Evolutionary conservation across 2,888 invertebrate species (phyloP), one percentile per base, ranked within the genome.

Genomic region (Sminthurides aquaticus): DNA sequence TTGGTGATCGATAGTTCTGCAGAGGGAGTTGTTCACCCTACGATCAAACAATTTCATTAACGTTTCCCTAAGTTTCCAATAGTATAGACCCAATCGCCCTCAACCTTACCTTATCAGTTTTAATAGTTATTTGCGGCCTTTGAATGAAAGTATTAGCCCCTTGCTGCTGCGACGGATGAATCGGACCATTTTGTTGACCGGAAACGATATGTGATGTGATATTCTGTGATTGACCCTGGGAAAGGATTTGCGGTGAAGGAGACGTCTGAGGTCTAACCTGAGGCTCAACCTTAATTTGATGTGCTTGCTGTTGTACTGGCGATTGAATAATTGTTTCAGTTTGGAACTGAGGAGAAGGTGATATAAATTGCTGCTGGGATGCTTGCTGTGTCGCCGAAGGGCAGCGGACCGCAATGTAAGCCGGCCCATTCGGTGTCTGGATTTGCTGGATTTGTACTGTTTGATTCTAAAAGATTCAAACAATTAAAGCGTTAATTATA

Each of bases 351-450:
- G 68, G 68, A 11, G 60, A 60, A 48, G 49, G 28, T 18, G 52
- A 34, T 22, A 57, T 34, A 24, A 68, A 62, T 49, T 66, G 69
- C 58, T 57, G 60, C 54, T 63, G 64, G 5, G 64, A 60, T 22
- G 58, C 43, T 2, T 62, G 20, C 15, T 61, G 24, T n/a, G 67
- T 52, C n/a, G 60, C 49, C 24, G 60, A 43, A 27, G 64, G 64
- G 28, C 60, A 60, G 3, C 60, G 55, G 43, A 60, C 62, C 24
- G 81, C 80, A 57, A 81, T 78, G 66, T 79, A 77, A 20, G 80
- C 77, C 48, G 81, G 80, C 3, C 82, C 81, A 54, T 78, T 78
- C 25, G 80, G 78, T 15, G 81, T 81, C 73, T 81, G 81, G 43
- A 82, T 80, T 71, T 81, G 81, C 71, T 81, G 81, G 49, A 82